These are phyloP conservation scores for Vanessa cardui DNA, from an alignment of 2,888 invertebrate genomes.

Conservation along the genomic window DNA sequence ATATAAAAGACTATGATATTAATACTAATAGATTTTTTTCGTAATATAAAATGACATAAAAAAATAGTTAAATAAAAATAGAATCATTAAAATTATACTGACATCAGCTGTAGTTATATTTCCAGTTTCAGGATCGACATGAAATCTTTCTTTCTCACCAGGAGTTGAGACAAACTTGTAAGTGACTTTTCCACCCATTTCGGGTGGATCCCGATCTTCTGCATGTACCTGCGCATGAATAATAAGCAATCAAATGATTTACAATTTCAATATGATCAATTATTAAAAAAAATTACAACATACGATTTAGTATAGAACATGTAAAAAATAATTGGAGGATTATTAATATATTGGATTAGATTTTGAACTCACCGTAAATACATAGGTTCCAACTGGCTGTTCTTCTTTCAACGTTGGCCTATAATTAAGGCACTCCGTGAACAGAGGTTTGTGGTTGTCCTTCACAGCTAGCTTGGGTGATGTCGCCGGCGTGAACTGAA, in stretches of 20 bases:
- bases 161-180: slow-evolving; percentile 92
- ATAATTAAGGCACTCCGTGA: slow-evolving; percentile 92
- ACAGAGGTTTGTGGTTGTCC: slow-evolving; percentile 94
- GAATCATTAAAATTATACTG: slow-evolving; percentile 57
- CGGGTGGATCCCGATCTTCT: slow-evolving; percentile 87
- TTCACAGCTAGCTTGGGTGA: slow-evolving; percentile 72
- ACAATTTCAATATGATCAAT: not conserved
- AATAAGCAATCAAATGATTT: not conserved
- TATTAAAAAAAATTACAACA: no score
- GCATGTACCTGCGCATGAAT: slow-evolving; percentile 84
- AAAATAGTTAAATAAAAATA: not conserved
- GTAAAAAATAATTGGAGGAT: no score
- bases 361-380: slow-evolving; percentile 85
- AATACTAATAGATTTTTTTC: not conserved
- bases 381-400: slow-evolving; percentile 87
- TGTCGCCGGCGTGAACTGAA: slow-evolving; percentile 69
- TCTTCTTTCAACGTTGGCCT: slow-evolving; percentile 92
- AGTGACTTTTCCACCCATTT: slow-evolving; percentile 90
- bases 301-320: not conserved
- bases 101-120: slow-evolving; percentile 88
- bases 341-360: no score
- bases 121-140: slow-evolving; percentile 90
- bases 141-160: slow-evolving; percentile 89
- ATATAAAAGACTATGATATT: not conserved
- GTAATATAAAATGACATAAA: not conserved